phyloP scores from a whole-genome alignment of 2,888 invertebrate species.

The Drosophila monieri region DNA sequence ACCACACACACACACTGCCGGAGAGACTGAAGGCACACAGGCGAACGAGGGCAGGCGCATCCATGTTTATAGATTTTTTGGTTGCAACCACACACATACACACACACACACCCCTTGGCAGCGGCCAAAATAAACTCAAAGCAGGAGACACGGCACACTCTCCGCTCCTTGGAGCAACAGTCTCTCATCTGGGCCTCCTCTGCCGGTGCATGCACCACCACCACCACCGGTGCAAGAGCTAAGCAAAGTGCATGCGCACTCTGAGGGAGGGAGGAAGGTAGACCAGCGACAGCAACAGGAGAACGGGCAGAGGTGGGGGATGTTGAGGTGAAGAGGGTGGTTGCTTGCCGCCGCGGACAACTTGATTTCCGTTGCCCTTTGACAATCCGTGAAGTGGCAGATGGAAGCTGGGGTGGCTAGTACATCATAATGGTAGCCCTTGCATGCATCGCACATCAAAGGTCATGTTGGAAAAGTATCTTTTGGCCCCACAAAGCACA shows the following conservation, averaged over 20 bases:
- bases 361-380: constrained; percentile 69
- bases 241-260: constrained; percentile 69
- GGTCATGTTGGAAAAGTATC: no score
- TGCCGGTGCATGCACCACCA: constrained; percentile 35
- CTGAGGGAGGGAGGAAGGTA: constrained; percentile 56
- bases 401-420: no score
- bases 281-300: constrained; percentile 64
- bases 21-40: constrained; percentile 17
- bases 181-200: constrained; percentile 45
- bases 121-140: constrained; percentile 68
- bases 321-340: not conserved
- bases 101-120: constrained; percentile 16
- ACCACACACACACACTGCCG: constrained; percentile 24
- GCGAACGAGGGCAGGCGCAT: constrained; percentile 47
- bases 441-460: no score
- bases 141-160: constrained; percentile 54
- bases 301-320: constrained; percentile 3
- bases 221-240: constrained; percentile 13
- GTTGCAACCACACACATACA: constrained; percentile 21
- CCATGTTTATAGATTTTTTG: constrained; percentile 53
- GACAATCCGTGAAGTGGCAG: constrained; percentile 1
- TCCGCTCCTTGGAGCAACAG: constrained; percentile 61
- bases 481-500: not conserved
- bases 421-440: no score
- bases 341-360: constrained; percentile 40